Base-by-base conservation (phyloP, 2,113 vertebrate genomes). In the Cyanocitta stelleri region DNA sequence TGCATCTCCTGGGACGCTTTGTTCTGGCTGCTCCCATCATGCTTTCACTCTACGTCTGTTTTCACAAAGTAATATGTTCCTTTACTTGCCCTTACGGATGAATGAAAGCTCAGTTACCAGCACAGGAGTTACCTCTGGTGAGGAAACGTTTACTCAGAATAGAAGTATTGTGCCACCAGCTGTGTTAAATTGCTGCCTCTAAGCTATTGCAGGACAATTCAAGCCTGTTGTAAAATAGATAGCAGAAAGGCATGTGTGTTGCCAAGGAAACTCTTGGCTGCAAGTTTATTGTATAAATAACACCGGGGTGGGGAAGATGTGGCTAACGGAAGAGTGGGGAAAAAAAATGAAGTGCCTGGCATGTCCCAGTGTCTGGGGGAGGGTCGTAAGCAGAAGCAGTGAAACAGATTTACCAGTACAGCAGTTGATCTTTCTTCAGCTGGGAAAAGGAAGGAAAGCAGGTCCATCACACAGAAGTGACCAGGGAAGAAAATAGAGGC, bases 141-240 rank as follows among this genome's bases (percentile, higher is more conserved):
- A 92, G 88, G 90, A 96, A 96, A 88, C 6, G 0, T 18, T n/a
- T 48, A 16, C 88, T 87, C 90, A 94, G 92, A 95, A 96, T 80
- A 93, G 92, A 71, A 81, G 87, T 33, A 93, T 89, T 96, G 93
- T 96, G 83, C 95, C 85, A 94, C 95, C 95, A 97, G 95, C 95
- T 97, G 96, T 88, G 95, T 88, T 92, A 78, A 96, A 97, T 94
- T 96, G 95, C 92, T 96, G 93, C 92, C 95, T 95, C 64, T 37
- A 52, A 92, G 92, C 95, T 81, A 94, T 92, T 93, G 83, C 1
- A 0, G 88, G 64, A 92, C 95, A 96, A 89, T 95, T 96, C 68
- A 78, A 94, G 76, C 59, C 93, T 78, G 92, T 88, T 96, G 95
- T 96, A 96, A 97, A 97, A 95, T 11, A 97, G 95, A 96, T 96